Evolutionary conservation across 1,140 invertebrate genomes (phyloP).

Genomic region (Formica selysi): DNA sequence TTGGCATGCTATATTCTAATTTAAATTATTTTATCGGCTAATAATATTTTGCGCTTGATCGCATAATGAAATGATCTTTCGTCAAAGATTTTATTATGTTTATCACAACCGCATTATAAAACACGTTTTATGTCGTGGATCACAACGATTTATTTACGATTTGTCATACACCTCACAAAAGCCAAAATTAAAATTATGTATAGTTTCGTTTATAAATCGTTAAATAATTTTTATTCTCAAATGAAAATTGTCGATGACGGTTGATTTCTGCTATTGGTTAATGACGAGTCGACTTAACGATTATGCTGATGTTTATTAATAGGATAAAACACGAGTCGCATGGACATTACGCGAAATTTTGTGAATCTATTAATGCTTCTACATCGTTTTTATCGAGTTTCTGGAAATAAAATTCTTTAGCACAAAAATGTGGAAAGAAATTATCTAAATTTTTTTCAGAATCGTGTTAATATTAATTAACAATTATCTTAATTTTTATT

Average conservation of each 20-base stretch:
- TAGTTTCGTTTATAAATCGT: not conserved
- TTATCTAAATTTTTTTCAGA: not conserved
- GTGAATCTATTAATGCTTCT: not conserved
- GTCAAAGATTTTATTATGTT: not conserved
- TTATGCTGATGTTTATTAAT: conserved; percentile 15
- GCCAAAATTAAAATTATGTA: conserved; percentile 1
- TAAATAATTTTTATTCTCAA: conserved; percentile 14
- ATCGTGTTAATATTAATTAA: conserved; percentile 12
- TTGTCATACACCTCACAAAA: not conserved
- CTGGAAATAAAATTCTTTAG: not conserved
- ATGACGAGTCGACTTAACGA: not conserved
- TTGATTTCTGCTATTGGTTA: not conserved
- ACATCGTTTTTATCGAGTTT: not conserved
- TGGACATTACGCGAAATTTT: not conserved
- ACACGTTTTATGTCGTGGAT: no score
- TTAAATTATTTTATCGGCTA: not conserved
- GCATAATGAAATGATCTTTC: not conserved
- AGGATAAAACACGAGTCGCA: not conserved
- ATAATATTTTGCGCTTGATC: not conserved
- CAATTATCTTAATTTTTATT: conserved; percentile 5
- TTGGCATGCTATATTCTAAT: no score
- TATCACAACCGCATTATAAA: not conserved
- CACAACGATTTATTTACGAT: not conserved
- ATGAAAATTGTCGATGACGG: not conserved
- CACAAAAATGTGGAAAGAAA: not conserved